These are phyloP conservation scores for Upupa epops DNA, from an alignment of 2,113 vertebrate species.

Conservation along the genomic window DNA sequence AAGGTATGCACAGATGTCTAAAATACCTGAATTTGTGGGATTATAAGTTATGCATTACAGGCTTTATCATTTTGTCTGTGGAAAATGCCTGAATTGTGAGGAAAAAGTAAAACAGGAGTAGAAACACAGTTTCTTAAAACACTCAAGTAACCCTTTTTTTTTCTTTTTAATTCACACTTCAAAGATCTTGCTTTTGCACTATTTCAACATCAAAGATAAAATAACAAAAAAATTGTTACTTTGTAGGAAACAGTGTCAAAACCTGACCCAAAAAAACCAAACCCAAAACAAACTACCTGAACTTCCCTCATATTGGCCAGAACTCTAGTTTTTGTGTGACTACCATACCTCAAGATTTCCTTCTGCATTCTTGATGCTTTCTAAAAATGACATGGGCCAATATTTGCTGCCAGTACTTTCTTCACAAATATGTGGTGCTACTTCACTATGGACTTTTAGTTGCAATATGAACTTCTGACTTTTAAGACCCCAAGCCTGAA, in stretches of 20 bases:
- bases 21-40: neutral
- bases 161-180: neutral
- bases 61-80: neutral
- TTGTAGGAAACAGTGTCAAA: neutral
- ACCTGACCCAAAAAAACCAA: neutral
- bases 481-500: neutral
- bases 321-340: neutral
- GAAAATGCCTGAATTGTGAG: neutral
- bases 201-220: neutral
- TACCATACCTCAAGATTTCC: neutral
- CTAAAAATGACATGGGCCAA: neutral
- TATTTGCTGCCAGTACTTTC: neutral
- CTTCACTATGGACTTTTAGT: neutral
- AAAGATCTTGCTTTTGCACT: neutral
- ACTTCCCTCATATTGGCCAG: neutral
- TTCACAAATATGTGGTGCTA: neutral
- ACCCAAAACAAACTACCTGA: neutral
- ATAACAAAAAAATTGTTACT: neutral
- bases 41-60: neutral
- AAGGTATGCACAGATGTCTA: neutral
- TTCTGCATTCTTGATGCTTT: neutral
- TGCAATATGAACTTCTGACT: neutral
- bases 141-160: neutral
- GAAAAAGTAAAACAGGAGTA: neutral
- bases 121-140: neutral